Conservation (phyloP, 2,113 vertebrate species). For the Malurus alboscapulatus region DNA sequence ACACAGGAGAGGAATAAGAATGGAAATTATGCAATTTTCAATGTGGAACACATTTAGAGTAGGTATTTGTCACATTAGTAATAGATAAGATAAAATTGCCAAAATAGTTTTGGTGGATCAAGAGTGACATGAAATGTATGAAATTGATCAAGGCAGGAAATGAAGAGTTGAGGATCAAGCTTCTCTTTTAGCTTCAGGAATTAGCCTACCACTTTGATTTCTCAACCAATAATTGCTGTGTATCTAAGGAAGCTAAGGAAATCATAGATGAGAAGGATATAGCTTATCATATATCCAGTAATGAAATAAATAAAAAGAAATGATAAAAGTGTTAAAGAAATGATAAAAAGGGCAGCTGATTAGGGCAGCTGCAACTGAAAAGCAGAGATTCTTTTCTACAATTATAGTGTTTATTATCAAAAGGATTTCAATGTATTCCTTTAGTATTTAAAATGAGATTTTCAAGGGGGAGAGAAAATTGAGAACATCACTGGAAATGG, state of each 20-base stretch:
- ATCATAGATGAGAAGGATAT: neutral
- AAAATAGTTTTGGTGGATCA: neutral
- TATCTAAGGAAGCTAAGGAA: neutral
- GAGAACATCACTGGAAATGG: neutral
- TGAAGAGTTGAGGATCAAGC: neutral
- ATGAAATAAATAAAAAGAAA: neutral
- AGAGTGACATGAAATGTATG: neutral
- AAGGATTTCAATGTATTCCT: neutral
- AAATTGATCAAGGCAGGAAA: neutral
- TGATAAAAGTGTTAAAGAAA: neutral
- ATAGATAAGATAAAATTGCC: neutral
- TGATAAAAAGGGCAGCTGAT: neutral
- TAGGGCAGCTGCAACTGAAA: neutral
- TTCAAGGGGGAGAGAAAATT: neutral
- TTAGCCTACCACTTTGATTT: neutral
- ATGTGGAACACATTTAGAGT: neutral
- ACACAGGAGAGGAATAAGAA: neutral
- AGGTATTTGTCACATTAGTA: neutral
- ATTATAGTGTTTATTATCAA: neutral
- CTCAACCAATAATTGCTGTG: neutral
- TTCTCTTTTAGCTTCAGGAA: neutral
- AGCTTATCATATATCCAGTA: neutral
- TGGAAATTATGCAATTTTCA: neutral
- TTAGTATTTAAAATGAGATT: neutral
- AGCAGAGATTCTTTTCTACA: neutral